Base-by-base conservation (phyloP, 2,888 invertebrate genomes). In the Chrysomela aeneicollis region DNA sequence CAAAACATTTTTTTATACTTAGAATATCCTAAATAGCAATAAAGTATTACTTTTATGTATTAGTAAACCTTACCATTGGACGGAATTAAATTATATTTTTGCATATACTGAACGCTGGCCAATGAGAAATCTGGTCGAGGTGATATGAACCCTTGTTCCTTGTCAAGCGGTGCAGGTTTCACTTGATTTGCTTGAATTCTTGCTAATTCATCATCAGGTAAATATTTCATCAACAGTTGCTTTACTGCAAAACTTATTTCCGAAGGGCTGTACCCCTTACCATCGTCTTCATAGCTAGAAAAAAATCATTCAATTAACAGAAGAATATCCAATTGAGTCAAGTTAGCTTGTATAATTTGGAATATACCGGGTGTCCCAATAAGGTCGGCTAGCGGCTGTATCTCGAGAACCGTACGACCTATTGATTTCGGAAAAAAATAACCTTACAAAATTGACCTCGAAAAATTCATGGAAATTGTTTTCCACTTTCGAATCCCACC, bases 81-180 rank as follows among this genome's bases (percentile, higher is more conserved):
- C 32, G 57, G 57, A 60, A 78, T 71, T 63, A 90, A 78, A 76
- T 88, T 87, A 79, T 90, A 90, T 74, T 87, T 86, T 76, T 90
- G 88, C 86, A 91, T 87, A 78, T 91, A 90, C 35, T 89, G 88
- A 76, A 89, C 85, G 9, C 90, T 90, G n/a, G 90, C 90, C 73
- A 90, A 85, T 2, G 90, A 90, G 85, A 90, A 87, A 72, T 91
- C 90, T 21, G 84, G 86, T 8, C 82, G 71, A 57, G 72, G 75
- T 37, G 76, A 63, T 59, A 77, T 74, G 19, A 74, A 64, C 4
- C 68, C 74, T 55, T 51, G 57, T 19, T 64, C 66, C 6, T 69
- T 62, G 15, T 63, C 50, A 30, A 60, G 63, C n/a, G 67, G 59
- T 15, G 42, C 30, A 2, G 60, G 17, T 58, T 59, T 22, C 26